Conservation (phyloP, 2,888 invertebrate genomes). For the Agrotis segetum region DNA sequence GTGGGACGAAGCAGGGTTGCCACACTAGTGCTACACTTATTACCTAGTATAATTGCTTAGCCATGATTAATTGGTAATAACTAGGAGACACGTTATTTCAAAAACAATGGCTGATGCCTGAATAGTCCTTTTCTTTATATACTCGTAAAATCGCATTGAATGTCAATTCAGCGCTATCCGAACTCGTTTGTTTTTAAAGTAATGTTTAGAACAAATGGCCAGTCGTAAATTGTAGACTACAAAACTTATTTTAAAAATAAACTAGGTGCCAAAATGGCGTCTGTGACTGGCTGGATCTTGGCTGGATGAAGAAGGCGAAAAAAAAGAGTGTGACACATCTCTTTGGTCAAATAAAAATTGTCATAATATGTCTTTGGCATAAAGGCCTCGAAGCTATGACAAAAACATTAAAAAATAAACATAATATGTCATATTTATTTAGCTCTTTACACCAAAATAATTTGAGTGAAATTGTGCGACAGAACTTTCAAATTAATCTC, state of each 20-base stretch:
- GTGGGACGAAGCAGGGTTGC: constrained; percentile 51
- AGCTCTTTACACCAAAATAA: no score
- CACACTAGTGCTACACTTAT: constrained; percentile 7
- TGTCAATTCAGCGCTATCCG: constrained; percentile 6
- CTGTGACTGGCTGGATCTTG: neutral
- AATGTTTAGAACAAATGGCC: neutral
- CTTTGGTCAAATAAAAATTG: no score
- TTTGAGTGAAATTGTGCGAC: no score
- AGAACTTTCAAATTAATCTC: no score
- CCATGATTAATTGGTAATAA: constrained; percentile 19
- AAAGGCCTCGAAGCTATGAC: no score
- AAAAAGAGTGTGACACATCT: neutral
- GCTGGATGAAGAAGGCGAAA: neutral
- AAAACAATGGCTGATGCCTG: neutral
- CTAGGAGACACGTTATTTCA: neutral
- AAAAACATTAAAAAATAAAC: no score
- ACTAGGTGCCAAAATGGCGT: neutral
- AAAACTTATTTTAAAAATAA: no score
- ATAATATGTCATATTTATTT: no score
- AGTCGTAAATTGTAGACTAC: no score
- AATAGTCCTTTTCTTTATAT: neutral
- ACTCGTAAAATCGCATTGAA: neutral
- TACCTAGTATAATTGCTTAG: constrained; percentile 4
- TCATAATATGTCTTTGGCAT: no score
- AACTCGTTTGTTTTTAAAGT: constrained; percentile 29